Evolutionary conservation across 2,797 vertebrate species (phyloP), one percentile per base, ranked within the genome.

Genomic region (Xenopus petersii): DNA sequence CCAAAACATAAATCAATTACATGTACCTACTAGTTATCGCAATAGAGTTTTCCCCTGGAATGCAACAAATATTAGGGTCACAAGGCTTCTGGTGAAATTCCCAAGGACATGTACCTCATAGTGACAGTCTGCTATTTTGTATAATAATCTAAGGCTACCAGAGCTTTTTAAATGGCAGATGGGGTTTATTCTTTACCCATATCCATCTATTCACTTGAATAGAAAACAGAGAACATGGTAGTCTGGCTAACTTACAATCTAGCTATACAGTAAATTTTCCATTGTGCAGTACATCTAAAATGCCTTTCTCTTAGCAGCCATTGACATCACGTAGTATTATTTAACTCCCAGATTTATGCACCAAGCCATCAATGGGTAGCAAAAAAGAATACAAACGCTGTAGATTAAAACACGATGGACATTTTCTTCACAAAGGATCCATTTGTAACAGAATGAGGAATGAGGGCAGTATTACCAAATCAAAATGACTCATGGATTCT

Each of bases 311-410:
- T 78, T 69, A 63, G 76, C 63, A 78, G 76, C 71, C 70, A 78
- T 69, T 78, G 75, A 68, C 75, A 78, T 56, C 15, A 56, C 16
- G 49, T n/a, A 13, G 66, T 49, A 55, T 67, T 77, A 64, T 77
- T 70, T 77, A 60, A 49, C 54, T 51, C 70, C 71, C 75, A 78
- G 54, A 78, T 78, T 73, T 70, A 73, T 73, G 66, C 76, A 78
- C 55, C 61, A 54, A 78, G 71, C n/a, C 66, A 70, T 59, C 54
- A 78, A 73, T 73, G 75, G 55, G 65, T 69, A 70, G 67, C 59
- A 77, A 64, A 65, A 42, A 73, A 70, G 51, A 63, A 60, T 70
- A 78, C 76, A 74, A 78, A 78, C 47, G 71, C 68, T 61, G 51
- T 51, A 55, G 30, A 65, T 42, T 67, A 73, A 78, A 64, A 70